These are phyloP conservation scores for Heptranchias perlo DNA, from an alignment of 2,113 vertebrate species.

Conservation along the genomic window DNA sequence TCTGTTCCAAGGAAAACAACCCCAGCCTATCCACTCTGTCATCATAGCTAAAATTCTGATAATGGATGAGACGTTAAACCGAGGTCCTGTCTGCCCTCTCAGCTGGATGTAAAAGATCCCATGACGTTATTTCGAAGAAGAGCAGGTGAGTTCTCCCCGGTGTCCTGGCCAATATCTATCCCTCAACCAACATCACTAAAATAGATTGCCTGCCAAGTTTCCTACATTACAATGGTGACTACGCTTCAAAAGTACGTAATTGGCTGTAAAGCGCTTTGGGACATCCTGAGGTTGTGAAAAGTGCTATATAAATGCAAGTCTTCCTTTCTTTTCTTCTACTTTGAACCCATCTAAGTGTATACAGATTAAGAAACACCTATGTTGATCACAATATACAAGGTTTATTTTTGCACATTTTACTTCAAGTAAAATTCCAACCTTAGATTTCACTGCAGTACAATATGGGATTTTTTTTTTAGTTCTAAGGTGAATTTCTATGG, in stretches of 20 bases:
- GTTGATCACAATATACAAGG: not conserved
- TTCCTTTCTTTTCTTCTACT: not conserved
- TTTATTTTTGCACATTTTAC: not conserved
- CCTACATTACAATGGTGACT: too few species aligned
- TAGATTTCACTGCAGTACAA: not conserved
- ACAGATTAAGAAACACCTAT: not conserved
- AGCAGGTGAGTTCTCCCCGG: too few species aligned
- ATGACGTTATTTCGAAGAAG: too few species aligned
- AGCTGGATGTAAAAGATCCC: too few species aligned
- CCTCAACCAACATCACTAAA: not conserved
- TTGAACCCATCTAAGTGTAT: not conserved
- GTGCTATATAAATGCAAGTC: not conserved
- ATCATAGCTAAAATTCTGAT: too few species aligned
- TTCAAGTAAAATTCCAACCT: not conserved
- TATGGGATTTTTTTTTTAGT: not conserved
- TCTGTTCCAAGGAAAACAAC: too few species aligned
- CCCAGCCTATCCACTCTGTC: too few species aligned
- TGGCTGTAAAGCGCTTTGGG: not conserved
- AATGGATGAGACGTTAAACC: too few species aligned
- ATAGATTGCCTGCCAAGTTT: not conserved
- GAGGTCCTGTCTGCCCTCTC: too few species aligned
- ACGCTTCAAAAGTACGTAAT: not conserved
- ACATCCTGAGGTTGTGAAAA: not conserved
- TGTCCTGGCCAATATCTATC: too few species aligned
- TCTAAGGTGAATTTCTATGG: not conserved